Base-by-base conservation (phyloP, 2,888 invertebrate genomes). In the Dolichopus griseipennis region DNA sequence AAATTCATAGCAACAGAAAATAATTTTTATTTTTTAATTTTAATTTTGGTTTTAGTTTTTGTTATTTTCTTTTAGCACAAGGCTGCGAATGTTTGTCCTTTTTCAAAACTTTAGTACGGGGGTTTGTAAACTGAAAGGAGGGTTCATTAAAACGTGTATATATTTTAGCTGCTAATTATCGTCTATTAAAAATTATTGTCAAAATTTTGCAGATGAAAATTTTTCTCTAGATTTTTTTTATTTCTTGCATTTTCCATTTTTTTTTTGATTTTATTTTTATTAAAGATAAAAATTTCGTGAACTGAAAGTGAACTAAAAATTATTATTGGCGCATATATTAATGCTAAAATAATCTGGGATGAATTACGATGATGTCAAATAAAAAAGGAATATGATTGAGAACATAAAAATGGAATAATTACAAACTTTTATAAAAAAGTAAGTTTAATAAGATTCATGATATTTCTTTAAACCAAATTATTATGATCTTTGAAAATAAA, bases 121-220 rank as follows among this genome's bases (percentile, higher is more conserved):
- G 12, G 9, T 15, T n/a, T 41, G 41, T 41, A 41, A 7, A 15
- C 15, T 41, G 15, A 12, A 41, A 12, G 8, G 8, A 41, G 8
- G 8, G 2, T 41, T 5, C 2, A 41, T 41, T 41, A 41, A 41
- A 41, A 41, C 41, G 41, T 6, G 52, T 52, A 52, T 52, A 3
- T 52, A 52, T 52, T 52, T 52, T 52, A 15, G 52, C 6, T 52
- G 52, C 52, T 52, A 52, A 52, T 52, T 52, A 52, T 52, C 18
- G 18, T 52, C 52, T 15, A 52, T 52, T 52, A 52, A 52, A 52
- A 52, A 52, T 52, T 52, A 52, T 52, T 52, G 52, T 52, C 52
- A 52, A 52, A 52, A n/a, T n/a, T 52, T 52, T 52, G 52, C 52
- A 18, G 52, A 52, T 52, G 52, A 18, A 18, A 18, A 18, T 52